Base-by-base conservation (phyloP, 1,140 invertebrate genomes). In the Drosophila sulfurigaster region DNA sequence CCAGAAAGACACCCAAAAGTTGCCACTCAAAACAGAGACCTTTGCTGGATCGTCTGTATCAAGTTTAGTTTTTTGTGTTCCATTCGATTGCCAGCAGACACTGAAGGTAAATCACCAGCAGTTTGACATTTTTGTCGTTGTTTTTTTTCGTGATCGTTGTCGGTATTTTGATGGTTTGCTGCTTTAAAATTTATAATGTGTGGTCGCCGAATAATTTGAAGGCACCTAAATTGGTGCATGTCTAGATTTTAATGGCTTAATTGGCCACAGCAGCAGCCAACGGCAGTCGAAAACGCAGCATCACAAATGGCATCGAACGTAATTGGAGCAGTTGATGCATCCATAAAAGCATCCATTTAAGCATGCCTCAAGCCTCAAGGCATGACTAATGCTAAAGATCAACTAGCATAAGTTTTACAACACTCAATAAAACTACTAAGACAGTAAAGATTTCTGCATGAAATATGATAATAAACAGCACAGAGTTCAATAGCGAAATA, bases 201-300 rank as follows among this genome's bases (percentile, higher is more conserved):
- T 89, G 85, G 85, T 89, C 85, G 85, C 73, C 89, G 85, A 89
- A 89, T 89, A 89, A 89, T 88, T 89, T 89, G 81, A 79, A 85
- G 78, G 56, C 85, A 89, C 81, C 86, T 89, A 89, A 89, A 89
- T 89, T 89, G 83, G 85, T 83, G 73, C 83, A 88, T 88, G 83
- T 88, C 83, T 88, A 88, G 80, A 88, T 89, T 25, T 89, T 88
- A 83, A 88, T 88, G 80, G 85, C 79, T 83, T 87, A 87, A 87
- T 87, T 87, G 83, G 83, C 77, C 77, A 11, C 43, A 16, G 30
- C 38, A 11, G 13, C 7, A 51, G 25, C 10, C 41, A 35, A 62
- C 28, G 25, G 59, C 28, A 48, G 1, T 3, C 2, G 30, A 38
- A 38, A 38, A 5, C 7, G 8, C 52, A 10, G 25, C 10, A 45